A percentile compares a stretch with the other conserved stretches of the same genome.
phyloP scores from a whole-genome alignment of 1,140 invertebrate genomes.

The Achroia grisella region DNA sequence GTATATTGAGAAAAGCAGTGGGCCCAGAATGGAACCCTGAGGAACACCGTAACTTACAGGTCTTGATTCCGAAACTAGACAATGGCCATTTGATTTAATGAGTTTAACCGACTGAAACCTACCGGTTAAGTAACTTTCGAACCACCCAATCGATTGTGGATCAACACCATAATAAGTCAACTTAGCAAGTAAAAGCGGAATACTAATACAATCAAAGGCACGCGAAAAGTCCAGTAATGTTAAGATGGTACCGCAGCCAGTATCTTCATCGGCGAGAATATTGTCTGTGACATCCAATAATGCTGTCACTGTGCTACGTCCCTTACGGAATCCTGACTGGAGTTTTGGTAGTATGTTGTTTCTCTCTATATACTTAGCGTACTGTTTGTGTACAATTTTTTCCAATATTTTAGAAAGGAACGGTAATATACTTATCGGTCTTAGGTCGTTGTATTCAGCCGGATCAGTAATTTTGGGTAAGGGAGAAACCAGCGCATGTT shows the following conservation, averaged over 20 bases:
- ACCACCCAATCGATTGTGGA: background rate
- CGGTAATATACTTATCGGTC: conserved; percentile 1
- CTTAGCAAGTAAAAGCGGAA: background rate
- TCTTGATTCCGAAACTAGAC: background rate
- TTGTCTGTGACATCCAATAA: conserved; percentile 1
- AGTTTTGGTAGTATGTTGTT: background rate
- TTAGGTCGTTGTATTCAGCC: background rate
- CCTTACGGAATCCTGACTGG: background rate
- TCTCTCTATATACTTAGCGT: background rate
- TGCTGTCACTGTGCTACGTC: background rate
- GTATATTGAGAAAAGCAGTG: background rate
- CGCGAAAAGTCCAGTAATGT: background rate
- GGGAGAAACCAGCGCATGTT: background rate
- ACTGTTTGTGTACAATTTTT: background rate
- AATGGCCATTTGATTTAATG: background rate
- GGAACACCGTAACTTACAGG: background rate
- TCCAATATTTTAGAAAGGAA: background rate
- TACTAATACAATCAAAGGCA: background rate
- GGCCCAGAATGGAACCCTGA: background rate
- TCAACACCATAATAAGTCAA: background rate
- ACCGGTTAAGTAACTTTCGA: background rate
- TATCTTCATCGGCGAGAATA: background rate
- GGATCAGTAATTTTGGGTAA: background rate
- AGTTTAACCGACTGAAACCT: background rate
- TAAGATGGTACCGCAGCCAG: background rate